phyloP scores from a whole-genome alignment of 30 jellyfish, hydroid and myxozoan species.

The Hydra vulgaris region DNA sequence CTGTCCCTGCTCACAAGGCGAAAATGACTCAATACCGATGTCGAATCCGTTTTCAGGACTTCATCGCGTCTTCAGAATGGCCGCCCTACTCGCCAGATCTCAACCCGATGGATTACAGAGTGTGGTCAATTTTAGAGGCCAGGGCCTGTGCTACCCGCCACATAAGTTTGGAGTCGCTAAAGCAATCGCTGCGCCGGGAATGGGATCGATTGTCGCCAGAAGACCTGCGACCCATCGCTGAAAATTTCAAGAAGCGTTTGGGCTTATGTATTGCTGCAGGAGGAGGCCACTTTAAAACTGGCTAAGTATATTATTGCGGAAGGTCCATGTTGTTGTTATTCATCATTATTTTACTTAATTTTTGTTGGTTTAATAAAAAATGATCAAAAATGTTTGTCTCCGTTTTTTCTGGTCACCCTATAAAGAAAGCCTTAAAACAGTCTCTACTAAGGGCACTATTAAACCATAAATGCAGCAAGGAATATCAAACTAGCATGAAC shows the following conservation, averaged over 20 bases:
- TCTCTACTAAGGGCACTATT: no score
- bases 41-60: not conserved
- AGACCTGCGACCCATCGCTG: not conserved
- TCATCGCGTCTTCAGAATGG: not conserved
- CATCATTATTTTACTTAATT: not conserved
- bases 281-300: not conserved
- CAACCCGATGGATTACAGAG: not conserved
- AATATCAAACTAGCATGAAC: no score
- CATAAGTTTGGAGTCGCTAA: not conserved
- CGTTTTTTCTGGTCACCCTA: not conserved
- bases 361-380: not conserved
- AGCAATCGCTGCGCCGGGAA: not conserved
- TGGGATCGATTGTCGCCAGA: not conserved
- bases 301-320: not conserved
- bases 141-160: not conserved
- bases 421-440: no score
- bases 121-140: not conserved
- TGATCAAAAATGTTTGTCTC: not conserved
- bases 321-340: not conserved
- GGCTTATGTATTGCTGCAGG: not conserved
- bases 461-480: no score
- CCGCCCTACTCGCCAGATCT: not conserved
- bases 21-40: not conserved
- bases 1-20: not conserved
- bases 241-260: not conserved